Evolutionary conservation across 2,888 invertebrate species (phyloP), one percentile per base, ranked within the genome.

Genomic region (Thymelicus sylvestris): DNA sequence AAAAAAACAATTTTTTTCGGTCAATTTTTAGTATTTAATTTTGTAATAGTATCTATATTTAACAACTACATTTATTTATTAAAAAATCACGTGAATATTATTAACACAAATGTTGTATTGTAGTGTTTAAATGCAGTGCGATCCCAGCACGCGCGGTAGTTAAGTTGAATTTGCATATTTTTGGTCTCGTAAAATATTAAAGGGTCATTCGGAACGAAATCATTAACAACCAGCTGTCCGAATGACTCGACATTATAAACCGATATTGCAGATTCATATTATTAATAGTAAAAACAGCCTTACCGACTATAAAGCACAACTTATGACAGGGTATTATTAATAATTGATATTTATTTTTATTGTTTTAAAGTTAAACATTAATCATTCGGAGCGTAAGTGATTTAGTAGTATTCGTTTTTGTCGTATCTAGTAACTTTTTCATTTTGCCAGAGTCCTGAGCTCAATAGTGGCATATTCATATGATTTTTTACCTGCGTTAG

Each of bases 251-350:
- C 13, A 13, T 57, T 57, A 57, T 1, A 57, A 24, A 57, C 0
- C 48, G 31, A 31, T 38, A 50, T 63, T 31, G 48, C 24, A 44
- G 15, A 31, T 57, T 57, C 31, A 31, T 57, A 57, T 31, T 57
- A 13, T 57, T 57, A 31, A 48, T 63, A 15, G 38, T 48, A 48
- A 47, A 44, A 48, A 48, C 38, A 50, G n/a, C 62, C 62, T 24
- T 19, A 61, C 44, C n/a, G 12, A 39, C 47, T 15, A 2, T 63
- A 31, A 50, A 8, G 48, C 0, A 7, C 63, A 63, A 63, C 48
- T 63, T 63, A 38, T n/a, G 48, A 38, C 7, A 8, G 10, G n/a
- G 48, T 31, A 4, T 50, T 12, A 50, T 63, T 63, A 39, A 39
- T 38, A 38, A 60, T 31, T 41, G 4, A 61, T 44, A 57, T 5